Evolutionary conservation across 92 coral and sea anemone genomes (phyloP).

Genomic region (Nematostella vectensis): DNA sequence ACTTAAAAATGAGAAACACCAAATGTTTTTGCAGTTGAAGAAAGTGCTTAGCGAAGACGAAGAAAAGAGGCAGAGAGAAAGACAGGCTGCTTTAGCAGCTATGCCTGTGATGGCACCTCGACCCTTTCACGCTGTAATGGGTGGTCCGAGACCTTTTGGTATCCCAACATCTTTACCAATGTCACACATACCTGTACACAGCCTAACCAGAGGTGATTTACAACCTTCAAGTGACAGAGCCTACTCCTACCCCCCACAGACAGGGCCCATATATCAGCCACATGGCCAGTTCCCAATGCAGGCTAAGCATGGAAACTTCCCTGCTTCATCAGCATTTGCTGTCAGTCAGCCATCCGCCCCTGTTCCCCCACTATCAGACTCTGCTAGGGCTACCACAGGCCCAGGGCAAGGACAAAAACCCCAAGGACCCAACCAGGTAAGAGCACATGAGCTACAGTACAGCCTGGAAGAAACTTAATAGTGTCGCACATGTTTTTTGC

Average conservation of each 20-base stretch:
- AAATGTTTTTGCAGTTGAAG: conserved; percentile 77
- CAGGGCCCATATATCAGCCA: neutral
- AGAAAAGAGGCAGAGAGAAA: conserved; percentile 45
- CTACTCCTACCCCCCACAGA: too few species aligned
- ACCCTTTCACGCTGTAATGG: conserved; percentile 7
- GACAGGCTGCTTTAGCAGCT: conserved; percentile 14
- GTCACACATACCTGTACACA: neutral
- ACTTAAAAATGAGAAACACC: conserved; percentile 76
- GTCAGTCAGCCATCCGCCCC: neutral
- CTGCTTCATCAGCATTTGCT: neutral
- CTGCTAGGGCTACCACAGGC: neutral
- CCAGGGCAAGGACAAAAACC: neutral
- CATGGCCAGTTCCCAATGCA: neutral
- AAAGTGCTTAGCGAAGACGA: conserved; percentile 58
- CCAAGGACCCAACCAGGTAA: too few species aligned
- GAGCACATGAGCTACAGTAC: too few species aligned
- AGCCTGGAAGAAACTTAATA: too few species aligned
- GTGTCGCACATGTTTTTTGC: too few species aligned
- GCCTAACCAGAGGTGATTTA: neutral
- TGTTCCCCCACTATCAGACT: neutral
- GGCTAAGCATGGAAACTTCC: neutral
- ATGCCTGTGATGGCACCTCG: conserved; percentile 3
- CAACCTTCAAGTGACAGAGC: too few species aligned
- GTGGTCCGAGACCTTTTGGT: conserved; percentile 11
- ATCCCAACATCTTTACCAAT: neutral